Evolutionary conservation across 2,888 invertebrate species (phyloP).

Genomic region (Plemyria rubiginata): DNA sequence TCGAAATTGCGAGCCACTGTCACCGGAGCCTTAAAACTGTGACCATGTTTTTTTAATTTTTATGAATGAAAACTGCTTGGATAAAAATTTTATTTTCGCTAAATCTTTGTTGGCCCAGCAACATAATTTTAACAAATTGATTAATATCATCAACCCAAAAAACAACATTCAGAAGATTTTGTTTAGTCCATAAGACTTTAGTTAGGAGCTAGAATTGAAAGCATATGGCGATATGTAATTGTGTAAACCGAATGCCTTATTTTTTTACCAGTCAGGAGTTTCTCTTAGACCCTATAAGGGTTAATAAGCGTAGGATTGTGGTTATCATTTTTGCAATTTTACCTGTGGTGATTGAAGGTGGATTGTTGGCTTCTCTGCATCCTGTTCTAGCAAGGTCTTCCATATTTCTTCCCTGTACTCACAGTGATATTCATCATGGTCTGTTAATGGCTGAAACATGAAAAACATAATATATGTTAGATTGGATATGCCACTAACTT

Average conservation of each 20-base stretch:
- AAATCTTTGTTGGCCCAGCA: too few relatives aligned
- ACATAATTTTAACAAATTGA: not conserved
- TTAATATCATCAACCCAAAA: not conserved
- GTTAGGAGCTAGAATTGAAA: not conserved
- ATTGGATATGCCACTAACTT: too few relatives aligned
- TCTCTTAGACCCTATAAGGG: too few relatives aligned
- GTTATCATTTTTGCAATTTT: constrained; percentile 19
- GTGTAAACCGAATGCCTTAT: not conserved
- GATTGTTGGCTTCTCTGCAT: constrained; percentile 70
- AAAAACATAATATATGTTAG: not conserved
- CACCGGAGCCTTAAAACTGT: too few relatives aligned
- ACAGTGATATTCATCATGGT: constrained; percentile 72
- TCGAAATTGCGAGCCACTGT: too few relatives aligned
- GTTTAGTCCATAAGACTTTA: not conserved
- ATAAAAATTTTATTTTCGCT: too few relatives aligned
- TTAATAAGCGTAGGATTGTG: too few relatives aligned
- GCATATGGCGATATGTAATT: constrained; percentile 6
- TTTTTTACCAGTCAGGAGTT: not conserved
- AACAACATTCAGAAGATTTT: not conserved
- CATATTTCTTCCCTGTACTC: constrained; percentile 78
- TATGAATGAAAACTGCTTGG: too few relatives aligned
- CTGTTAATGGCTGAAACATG: constrained; percentile 60
- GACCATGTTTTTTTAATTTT: too few relatives aligned
- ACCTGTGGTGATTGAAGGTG: constrained; percentile 82
- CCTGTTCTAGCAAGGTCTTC: constrained; percentile 72